A percentile compares a stretch with the other conserved stretches of the same genome.
Evolutionary conservation across 2,113 vertebrate species (phyloP).

Genomic region (Lepisosteus osseus): DNA sequence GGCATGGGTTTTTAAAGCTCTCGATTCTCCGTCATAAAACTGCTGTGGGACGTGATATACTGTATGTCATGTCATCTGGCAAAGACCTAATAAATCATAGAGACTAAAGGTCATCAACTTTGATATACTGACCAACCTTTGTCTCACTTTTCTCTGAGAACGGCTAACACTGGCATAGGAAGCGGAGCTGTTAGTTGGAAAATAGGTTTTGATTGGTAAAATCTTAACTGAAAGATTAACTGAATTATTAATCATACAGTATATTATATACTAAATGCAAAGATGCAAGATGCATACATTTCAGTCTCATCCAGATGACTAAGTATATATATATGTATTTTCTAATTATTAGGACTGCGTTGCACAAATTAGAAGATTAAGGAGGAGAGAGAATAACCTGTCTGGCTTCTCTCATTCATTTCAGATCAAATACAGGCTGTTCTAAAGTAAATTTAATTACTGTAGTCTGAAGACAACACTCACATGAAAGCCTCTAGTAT

Average conservation of each 20-base stretch:
- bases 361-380: constrained; percentile 20
- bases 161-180: not conserved
- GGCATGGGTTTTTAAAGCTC: not conserved
- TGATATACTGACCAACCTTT: not conserved
- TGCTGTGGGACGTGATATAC: not conserved
- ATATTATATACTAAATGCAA: constrained; percentile 1
- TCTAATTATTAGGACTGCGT: constrained; percentile 20
- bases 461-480: constrained; percentile 66
- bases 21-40: not conserved
- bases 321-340: not conserved
- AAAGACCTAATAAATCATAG: not conserved
- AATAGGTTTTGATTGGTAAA: not conserved
- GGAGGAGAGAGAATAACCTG: constrained; percentile 28
- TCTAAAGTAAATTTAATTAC: constrained; percentile 78
- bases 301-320: not conserved
- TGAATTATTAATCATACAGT: not conserved
- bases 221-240: not conserved
- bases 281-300: constrained; percentile 8
- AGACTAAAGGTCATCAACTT: not conserved
- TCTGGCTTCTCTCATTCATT: constrained; percentile 36
- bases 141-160: not conserved
- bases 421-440: constrained; percentile 63
- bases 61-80: not conserved
- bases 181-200: not conserved
- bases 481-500: constrained; percentile 65